Conservation (phyloP, 1,140 invertebrate genomes). For the Ladona fulva region DNA sequence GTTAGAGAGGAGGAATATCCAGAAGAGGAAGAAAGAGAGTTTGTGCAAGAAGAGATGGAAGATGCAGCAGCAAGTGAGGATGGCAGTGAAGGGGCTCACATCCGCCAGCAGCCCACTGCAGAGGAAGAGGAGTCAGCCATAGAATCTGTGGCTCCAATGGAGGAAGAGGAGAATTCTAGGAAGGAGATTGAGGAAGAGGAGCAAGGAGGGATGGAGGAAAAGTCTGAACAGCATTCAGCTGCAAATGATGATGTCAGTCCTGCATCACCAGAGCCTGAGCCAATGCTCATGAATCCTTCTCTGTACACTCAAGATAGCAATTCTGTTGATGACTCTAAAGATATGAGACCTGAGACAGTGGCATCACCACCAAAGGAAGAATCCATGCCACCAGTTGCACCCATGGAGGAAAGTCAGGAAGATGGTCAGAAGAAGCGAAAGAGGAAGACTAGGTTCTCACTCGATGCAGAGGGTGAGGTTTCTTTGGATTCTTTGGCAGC, state of each 20-base stretch:
- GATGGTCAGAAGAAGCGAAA: background rate
- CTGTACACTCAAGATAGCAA: background rate
- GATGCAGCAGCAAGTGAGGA: background rate
- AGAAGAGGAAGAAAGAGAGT: conserved; percentile 1
- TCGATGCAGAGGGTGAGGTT: background rate
- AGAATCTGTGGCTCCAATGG: background rate
- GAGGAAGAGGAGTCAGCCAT: background rate
- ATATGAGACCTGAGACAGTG: background rate
- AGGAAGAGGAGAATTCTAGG: background rate
- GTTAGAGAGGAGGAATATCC: background rate
- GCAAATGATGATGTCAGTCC: background rate
- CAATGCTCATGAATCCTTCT: background rate
- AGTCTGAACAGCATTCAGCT: background rate
- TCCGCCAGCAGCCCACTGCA: background rate
- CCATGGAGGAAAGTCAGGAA: background rate
- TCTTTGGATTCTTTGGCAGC: background rate
- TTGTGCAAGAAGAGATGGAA: background rate
- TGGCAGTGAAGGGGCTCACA: background rate
- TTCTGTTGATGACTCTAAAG: background rate
- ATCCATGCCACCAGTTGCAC: background rate
- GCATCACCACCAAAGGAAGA: background rate
- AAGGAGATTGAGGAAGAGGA: background rate
- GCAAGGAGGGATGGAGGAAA: no score
- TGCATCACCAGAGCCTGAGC: background rate
- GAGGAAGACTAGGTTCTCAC: background rate